Evolutionary conservation across 2,888 invertebrate species (phyloP).

Genomic region (Epirrhoe tristata): DNA sequence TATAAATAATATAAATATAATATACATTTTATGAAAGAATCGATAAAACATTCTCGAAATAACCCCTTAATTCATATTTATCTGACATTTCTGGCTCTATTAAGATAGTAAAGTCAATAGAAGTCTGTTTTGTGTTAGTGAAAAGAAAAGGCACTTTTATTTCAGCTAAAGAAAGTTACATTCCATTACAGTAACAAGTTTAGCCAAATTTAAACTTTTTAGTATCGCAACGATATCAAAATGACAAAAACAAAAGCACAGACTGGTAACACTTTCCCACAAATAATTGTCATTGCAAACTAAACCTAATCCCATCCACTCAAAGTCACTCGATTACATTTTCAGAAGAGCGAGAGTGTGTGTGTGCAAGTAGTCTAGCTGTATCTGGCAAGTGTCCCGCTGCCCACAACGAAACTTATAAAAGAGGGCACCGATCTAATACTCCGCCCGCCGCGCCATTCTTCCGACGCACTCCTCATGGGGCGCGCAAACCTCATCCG

Average conservation of each 20-base stretch:
- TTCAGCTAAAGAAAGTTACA: not conserved
- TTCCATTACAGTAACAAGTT: not conserved
- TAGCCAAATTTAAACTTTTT: not conserved
- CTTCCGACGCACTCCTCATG: constrained; percentile 80
- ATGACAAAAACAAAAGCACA: constrained; percentile 8
- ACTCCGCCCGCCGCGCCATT: constrained; percentile 81
- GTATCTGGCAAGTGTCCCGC: constrained; percentile 47
- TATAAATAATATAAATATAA: too few relatives aligned
- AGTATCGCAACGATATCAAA: not conserved
- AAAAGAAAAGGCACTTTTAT: too few relatives aligned
- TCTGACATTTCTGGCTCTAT: too few relatives aligned
- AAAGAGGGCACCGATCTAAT: constrained; percentile 75
- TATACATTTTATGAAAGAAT: too few relatives aligned
- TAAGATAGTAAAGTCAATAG: too few relatives aligned
- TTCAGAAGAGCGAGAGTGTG: constrained; percentile 31
- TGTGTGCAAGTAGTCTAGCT: constrained; percentile 36
- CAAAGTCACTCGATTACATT: constrained; percentile 20
- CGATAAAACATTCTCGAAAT: too few relatives aligned
- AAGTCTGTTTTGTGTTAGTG: too few relatives aligned
- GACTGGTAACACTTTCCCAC: constrained; percentile 27
- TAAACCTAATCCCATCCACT: constrained; percentile 15
- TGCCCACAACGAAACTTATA: constrained; percentile 80
- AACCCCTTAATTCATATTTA: too few relatives aligned
- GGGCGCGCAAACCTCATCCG: constrained; percentile 81
- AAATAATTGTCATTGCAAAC: constrained; percentile 9